phyloP scores from a whole-genome alignment of 2,888 invertebrate species.

The Hydrotaea cyrtoneurina region DNA sequence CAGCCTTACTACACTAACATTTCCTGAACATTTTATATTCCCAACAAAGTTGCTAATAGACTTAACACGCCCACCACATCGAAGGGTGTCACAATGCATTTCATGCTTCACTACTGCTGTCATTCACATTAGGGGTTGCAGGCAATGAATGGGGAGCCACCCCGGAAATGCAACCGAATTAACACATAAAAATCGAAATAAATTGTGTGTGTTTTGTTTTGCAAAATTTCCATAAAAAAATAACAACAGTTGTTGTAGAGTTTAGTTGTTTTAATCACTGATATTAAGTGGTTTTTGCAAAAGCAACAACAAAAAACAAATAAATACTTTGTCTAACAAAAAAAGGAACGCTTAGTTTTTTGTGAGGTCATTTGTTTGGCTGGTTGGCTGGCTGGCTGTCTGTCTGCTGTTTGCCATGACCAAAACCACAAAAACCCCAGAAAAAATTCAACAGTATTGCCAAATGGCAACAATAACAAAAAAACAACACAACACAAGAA shows the following conservation, averaged over 20 bases:
- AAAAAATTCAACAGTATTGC: conserved; percentile 63
- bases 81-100: background rate
- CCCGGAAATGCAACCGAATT: background rate
- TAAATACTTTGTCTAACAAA: background rate
- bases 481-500: background rate
- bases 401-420: background rate
- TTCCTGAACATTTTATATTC: no score
- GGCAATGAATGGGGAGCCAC: no score
- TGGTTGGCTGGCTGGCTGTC: background rate
- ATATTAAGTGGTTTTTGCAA: conserved; percentile 57
- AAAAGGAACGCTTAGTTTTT: conserved; percentile 2
- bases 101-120: conserved; percentile 24
- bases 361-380: background rate
- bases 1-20: no score
- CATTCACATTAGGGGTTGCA: background rate
- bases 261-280: conserved; percentile 41
- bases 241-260: conserved; percentile 39
- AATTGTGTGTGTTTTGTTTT: background rate
- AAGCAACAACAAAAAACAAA: no score
- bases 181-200: background rate
- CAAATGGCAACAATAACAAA: conserved; percentile 49
- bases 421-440: conserved; percentile 62
- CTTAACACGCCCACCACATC: no score
- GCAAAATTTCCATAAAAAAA: conserved; percentile 15
- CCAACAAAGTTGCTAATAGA: no score